These are phyloP conservation scores for Cyclophora albipunctata DNA, from an alignment of 2,888 invertebrate genomes.

Conservation along the genomic window DNA sequence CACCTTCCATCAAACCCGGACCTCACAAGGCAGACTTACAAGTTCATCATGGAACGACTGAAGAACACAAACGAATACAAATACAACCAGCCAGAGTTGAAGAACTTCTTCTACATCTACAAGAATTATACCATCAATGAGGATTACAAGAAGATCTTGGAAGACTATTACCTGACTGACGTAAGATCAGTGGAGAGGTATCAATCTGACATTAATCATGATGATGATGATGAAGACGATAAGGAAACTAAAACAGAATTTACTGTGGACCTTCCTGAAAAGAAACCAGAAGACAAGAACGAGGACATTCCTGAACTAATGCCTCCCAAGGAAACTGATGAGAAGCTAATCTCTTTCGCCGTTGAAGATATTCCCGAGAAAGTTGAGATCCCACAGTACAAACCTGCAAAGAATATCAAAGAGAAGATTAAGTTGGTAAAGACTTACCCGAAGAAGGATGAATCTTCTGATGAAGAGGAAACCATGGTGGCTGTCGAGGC, in stretches of 20 bases:
- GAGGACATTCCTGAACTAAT: conserved; percentile 48
- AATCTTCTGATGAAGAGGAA: conserved; percentile 69
- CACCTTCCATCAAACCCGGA: conserved; percentile 70
- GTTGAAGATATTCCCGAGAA: conserved; percentile 67
- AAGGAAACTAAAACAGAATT: conserved; percentile 42
- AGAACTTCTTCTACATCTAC: conserved; percentile 81
- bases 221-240: conserved; percentile 37
- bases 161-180: conserved; percentile 77
- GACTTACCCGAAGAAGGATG: conserved; percentile 63
- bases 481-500: conserved; percentile 78
- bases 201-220: conserved; percentile 27
- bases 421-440: conserved; percentile 73
- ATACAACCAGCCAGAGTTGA: conserved; percentile 75
- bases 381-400: conserved; percentile 49
- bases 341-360: conserved; percentile 71
- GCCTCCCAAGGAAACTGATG: conserved; percentile 63
- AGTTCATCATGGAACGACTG: conserved; percentile 65
- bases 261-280: conserved; percentile 45
- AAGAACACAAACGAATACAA: conserved; percentile 65
- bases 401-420: conserved; percentile 67
- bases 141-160: conserved; percentile 74
- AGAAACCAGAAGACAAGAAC: conserved; percentile 41
- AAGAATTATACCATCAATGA: conserved; percentile 78
- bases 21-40: conserved; percentile 62
- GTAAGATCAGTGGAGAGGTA: conserved; percentile 74